phyloP scores from a whole-genome alignment of 1,140 invertebrate species.

The Pogonomyrmex barbatus region DNA sequence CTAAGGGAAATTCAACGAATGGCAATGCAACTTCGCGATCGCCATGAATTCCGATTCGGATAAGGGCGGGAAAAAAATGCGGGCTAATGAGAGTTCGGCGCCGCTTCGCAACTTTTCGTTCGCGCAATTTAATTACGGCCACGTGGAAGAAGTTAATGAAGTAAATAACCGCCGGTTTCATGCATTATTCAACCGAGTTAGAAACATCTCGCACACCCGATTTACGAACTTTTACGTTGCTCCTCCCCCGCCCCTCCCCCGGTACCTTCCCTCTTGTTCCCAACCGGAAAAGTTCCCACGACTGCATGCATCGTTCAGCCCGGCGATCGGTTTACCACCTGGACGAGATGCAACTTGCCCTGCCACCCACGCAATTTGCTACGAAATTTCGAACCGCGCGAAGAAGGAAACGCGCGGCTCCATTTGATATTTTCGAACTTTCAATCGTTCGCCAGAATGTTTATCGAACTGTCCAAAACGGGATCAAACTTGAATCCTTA shows the following conservation, averaged over 20 bases:
- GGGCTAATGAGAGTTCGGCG: slow-evolving; percentile 56
- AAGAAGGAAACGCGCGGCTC: not conserved
- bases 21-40: not conserved
- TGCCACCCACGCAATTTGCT: slow-evolving; percentile 15
- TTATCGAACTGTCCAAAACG: not conserved
- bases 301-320: slow-evolving; percentile 37
- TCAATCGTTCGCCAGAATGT: not conserved
- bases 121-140: slow-evolving; percentile 62
- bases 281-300: slow-evolving; percentile 48
- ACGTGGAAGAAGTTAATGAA: slow-evolving; percentile 64
- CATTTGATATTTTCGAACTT: slow-evolving; percentile 18
- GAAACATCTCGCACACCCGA: slow-evolving; percentile 60
- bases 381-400: slow-evolving; percentile 30
- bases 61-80: slow-evolving; percentile 21
- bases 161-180: slow-evolving; percentile 62
- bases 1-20: not conserved
- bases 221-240: slow-evolving; percentile 56
- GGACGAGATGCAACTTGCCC: slow-evolving; percentile 14
- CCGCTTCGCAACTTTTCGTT: slow-evolving; percentile 55
- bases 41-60: slow-evolving; percentile 35
- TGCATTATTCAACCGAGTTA: slow-evolving; percentile 61
- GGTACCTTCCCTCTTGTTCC: not conserved
- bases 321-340: slow-evolving; percentile 57
- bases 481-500: slow-evolving; percentile 6
- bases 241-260: too few relatives aligned